Evolutionary conservation across 37 sponge, comb jelly and placozoan species (phyloP).

Genomic region (Chondrosia reniformis): DNA sequence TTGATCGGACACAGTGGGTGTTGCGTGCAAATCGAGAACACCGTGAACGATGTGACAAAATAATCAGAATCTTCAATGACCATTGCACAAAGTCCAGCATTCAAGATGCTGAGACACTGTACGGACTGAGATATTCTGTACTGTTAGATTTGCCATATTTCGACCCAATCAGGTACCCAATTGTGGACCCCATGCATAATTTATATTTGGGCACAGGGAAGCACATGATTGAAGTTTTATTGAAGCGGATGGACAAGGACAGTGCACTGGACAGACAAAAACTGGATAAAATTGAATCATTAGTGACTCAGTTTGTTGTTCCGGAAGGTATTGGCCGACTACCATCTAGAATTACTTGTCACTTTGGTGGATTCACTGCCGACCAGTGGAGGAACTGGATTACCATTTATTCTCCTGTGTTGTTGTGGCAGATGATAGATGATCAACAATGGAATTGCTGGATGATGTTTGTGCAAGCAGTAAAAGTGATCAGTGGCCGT

Average conservation of each 20-base stretch:
- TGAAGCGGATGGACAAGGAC: background rate
- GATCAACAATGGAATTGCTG: constrained; percentile 30
- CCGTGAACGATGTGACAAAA: background rate
- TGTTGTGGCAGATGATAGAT: constrained; percentile 43
- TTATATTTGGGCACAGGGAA: constrained; percentile 48
- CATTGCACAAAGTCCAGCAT: constrained; percentile 1
- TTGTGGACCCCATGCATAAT: constrained; percentile 64
- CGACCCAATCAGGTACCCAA: constrained; percentile 30
- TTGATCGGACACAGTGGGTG: constrained; percentile 24
- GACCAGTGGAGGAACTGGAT: constrained; percentile 64
- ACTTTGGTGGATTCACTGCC: constrained; percentile 55
- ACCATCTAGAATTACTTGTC: constrained; percentile 39
- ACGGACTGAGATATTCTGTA: constrained; percentile 41
- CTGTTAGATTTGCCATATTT: constrained; percentile 37
- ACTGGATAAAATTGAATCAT: constrained; percentile 21
- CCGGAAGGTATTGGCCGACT: constrained; percentile 49
- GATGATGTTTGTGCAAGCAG: constrained; percentile 62
- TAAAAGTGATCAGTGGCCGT: constrained; percentile 19
- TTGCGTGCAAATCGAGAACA: background rate
- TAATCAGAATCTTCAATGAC: background rate
- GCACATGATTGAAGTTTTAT: constrained; percentile 38
- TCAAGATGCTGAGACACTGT: background rate
- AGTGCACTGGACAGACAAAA: background rate
- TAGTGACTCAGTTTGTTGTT: background rate
- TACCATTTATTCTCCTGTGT: constrained; percentile 46